Evolutionary conservation across 2,888 invertebrate genomes (phyloP), one percentile per base, ranked within the genome.

Genomic region (Augiades crinisus): DNA sequence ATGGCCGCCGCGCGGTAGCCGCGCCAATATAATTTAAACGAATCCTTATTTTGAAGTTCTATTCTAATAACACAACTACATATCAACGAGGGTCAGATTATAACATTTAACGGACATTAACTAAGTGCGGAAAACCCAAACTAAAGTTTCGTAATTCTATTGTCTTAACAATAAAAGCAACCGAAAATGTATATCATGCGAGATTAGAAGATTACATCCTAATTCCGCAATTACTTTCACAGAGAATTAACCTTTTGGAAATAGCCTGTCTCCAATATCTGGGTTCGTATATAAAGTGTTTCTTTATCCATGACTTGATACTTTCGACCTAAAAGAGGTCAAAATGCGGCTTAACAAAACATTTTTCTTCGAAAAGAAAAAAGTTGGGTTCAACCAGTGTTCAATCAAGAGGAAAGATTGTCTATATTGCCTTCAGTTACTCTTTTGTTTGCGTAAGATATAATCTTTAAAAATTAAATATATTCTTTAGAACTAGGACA

Each of bases 141-240:
- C n/a, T n/a, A n/a, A n/a, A n/a, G n/a, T n/a, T n/a, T 34, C 22
- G 19, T 50, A 36, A 30, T 17, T 38, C 13, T 17, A n/a, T 10
- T 17, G 33, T 19, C 12, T 51, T 27, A 12, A 13, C 24, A 33
- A 51, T 24, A 45, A 33, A 14, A 45, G 31, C 19, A 21, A 40
- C 33, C 33, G 37, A 21, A 30, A 46, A 50, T 43, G 13, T 44
- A 51, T 31, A 38, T 21, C 38, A 27, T 22, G 5, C 30, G 21
- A 22, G 37, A 34, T 51, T 22, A 45, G 31, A 17, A 38, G 51
- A 51, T 51, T 45, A 45, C 17, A 7, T 16, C 21, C 17, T 45
- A 52, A 45, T 34, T 27, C 31, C 45, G 12, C 31, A 45, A 52
- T 45, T 52, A 52, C 45, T 38, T 45, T 52, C 13, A 24, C 38